Evolutionary conservation across 1,140 invertebrate genomes (phyloP).

Genomic region (Drosophila micromelanica): DNA sequence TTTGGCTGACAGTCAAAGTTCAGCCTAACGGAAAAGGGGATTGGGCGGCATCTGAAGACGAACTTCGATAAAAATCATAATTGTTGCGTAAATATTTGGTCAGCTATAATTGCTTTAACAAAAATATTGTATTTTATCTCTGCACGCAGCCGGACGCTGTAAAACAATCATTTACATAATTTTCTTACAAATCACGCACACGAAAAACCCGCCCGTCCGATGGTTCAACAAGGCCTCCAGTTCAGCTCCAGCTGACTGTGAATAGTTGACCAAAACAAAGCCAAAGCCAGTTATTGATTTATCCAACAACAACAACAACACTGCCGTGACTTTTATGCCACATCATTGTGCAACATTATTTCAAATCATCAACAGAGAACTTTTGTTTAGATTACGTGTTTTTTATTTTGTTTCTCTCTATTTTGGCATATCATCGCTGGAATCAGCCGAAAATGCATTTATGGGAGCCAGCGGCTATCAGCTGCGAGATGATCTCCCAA

Average conservation of each 20-base stretch:
- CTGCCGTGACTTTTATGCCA: conserved; percentile 50
- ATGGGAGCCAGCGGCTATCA: conserved; percentile 29
- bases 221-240: conserved; percentile 17
- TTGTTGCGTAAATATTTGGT: conserved; percentile 80
- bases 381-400: conserved; percentile 31
- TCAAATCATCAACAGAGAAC: conserved; percentile 66
- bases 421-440: conserved; percentile 62
- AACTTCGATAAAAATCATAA: conserved; percentile 67
- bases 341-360: conserved; percentile 73
- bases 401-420: conserved; percentile 14
- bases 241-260: conserved; percentile 4
- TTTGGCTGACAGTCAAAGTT: conserved; percentile 22
- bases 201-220: conserved; percentile 7
- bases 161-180: conserved; percentile 80
- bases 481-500: conserved; percentile 43
- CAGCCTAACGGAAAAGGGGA: neutral
- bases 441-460: conserved; percentile 48
- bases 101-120: conserved; percentile 75
- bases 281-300: conserved; percentile 67
- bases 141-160: conserved; percentile 42
- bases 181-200: conserved; percentile 70
- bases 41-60: neutral
- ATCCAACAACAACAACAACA: conserved; percentile 49
- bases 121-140: conserved; percentile 53
- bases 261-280: conserved; percentile 29